A percentile compares a stretch with the other conserved stretches of the same genome.
Conservation (phyloP, 2,888 invertebrate species). For the Oxycera nigricornis region DNA sequence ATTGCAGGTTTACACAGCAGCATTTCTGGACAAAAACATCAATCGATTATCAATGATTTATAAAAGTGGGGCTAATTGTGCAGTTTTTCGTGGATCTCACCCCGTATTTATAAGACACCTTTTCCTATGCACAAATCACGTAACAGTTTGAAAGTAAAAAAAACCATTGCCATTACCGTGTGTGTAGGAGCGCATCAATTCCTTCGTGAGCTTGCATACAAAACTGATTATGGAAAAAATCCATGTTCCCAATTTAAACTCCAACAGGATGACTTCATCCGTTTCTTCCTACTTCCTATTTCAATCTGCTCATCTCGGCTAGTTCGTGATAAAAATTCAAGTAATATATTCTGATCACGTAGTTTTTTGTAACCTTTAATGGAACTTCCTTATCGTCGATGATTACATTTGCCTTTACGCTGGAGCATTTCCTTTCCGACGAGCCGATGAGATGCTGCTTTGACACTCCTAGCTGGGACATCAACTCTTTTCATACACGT, state of each 20-base stretch:
- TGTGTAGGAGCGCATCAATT: neutral
- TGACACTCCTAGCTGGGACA: neutral
- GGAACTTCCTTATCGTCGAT: constrained; percentile 33
- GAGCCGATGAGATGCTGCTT: neutral
- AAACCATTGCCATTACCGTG: neutral
- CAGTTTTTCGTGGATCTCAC: neutral
- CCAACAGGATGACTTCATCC: neutral
- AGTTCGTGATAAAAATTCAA: neutral
- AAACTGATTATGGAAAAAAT: neutral
- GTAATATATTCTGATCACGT: constrained; percentile 29
- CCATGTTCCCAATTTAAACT: neutral
- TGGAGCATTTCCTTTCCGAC: constrained; percentile 16
- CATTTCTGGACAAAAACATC: neutral
- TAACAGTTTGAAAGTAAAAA: neutral
- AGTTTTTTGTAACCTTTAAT: constrained; percentile 37
- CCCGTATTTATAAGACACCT: neutral
- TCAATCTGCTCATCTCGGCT: neutral
- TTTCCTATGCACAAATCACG: neutral
- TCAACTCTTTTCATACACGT: constrained; percentile 23
- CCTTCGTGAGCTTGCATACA: neutral
- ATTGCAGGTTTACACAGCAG: neutral
- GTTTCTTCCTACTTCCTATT: neutral
- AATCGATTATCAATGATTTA: neutral
- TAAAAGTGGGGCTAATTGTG: neutral
- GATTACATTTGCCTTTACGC: constrained; percentile 23